phyloP scores from a whole-genome alignment of 2,888 invertebrate genomes.

The Hemicrepidius hirtus region DNA sequence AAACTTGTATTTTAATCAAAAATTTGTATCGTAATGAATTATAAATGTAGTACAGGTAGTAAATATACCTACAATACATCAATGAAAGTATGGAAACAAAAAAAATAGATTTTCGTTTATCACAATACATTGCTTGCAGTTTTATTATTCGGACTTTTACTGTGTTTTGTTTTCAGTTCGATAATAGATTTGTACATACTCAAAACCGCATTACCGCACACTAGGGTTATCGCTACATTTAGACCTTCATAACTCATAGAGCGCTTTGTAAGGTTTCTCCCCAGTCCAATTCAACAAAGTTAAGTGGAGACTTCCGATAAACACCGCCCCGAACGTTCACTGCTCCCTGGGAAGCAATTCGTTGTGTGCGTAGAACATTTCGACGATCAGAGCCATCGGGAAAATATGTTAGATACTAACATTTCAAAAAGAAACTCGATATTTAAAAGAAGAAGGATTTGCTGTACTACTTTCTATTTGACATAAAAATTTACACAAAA shows the following conservation, averaged over 20 bases:
- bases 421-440: constrained; percentile 5
- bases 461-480: too few relatives aligned
- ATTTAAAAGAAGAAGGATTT: too few relatives aligned
- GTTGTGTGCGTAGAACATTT: constrained; percentile 44
- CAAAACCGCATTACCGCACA: constrained; percentile 13
- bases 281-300: constrained; percentile 44
- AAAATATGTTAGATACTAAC: constrained; percentile 40
- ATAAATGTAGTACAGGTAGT: too few relatives aligned
- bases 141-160: too few relatives aligned
- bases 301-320: constrained; percentile 48
- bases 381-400: constrained; percentile 35
- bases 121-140: too few relatives aligned
- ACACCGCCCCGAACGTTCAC: constrained; percentile 46
- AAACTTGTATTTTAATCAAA: too few relatives aligned
- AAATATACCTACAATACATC: too few relatives aligned
- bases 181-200: constrained; percentile 26
- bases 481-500: too few relatives aligned
- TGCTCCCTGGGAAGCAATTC: constrained; percentile 47
- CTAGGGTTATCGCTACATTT: constrained; percentile 37
- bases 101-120: too few relatives aligned
- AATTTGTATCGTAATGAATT: too few relatives aligned
- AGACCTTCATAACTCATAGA: constrained; percentile 42
- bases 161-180: too few relatives aligned
- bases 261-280: constrained; percentile 43
- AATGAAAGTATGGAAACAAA: too few relatives aligned